phyloP scores from a whole-genome alignment of 2,797 vertebrate genomes.

The Bufotes viridis region DNA sequence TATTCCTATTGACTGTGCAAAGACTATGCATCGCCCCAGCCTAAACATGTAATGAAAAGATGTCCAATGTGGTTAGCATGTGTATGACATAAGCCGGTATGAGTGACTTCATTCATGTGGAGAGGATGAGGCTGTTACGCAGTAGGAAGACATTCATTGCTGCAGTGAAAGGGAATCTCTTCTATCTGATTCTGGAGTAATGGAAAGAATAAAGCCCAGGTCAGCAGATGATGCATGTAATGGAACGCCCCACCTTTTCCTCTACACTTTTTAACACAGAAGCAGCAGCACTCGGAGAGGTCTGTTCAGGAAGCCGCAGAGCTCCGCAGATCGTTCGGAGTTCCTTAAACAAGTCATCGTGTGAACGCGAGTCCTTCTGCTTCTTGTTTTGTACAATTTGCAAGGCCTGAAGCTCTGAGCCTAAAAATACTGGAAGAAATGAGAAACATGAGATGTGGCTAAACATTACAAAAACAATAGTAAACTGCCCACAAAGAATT shows the following conservation, averaged over 20 bases:
- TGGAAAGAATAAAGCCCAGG: not conserved
- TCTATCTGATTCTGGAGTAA: not conserved
- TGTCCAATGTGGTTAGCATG: not conserved
- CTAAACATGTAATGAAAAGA: not conserved
- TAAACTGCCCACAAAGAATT: not conserved
- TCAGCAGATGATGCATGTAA: not conserved
- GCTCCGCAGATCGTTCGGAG: constrained; percentile 80
- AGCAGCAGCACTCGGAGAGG: constrained; percentile 69
- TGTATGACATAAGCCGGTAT: too few relatives aligned
- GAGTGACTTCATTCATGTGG: not conserved
- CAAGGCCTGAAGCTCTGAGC: constrained; percentile 93
- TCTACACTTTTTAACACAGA: constrained; percentile 78
- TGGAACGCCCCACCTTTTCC: constrained; percentile 78
- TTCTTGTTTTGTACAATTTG: constrained; percentile 81
- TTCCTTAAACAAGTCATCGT: constrained; percentile 76
- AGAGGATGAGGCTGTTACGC: not conserved
- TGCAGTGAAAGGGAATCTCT: not conserved
- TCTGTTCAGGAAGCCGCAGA: constrained; percentile 76
- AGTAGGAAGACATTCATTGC: not conserved
- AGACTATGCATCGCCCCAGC: not conserved
- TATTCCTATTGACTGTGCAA: not conserved
- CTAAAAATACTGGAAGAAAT: constrained; percentile 85
- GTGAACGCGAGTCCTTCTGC: constrained; percentile 65
- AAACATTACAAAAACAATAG: not conserved
- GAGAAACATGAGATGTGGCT: not conserved